Evolutionary conservation across 2,113 vertebrate species (phyloP), one percentile per base, ranked within the genome.

Genomic region (Neodontobutis hainanensis): DNA sequence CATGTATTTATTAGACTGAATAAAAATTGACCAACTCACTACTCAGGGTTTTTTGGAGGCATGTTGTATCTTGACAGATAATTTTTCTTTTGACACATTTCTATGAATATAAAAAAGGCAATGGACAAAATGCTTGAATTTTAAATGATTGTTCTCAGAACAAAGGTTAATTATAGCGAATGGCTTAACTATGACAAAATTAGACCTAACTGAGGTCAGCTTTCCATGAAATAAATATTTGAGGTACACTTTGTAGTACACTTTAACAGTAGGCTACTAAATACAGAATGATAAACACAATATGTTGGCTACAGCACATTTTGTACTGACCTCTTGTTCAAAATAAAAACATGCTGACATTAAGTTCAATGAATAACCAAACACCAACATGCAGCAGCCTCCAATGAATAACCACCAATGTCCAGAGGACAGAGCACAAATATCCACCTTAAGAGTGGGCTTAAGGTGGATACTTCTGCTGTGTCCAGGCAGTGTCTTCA

Each of bases 401-500:
- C 19, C 19, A 27, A 3, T 27, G 19, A 43, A 43, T 43, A 43
- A 43, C 42, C 42, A 43, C 42, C 42, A 43, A 43, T 66, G 65
- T 75, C 73, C 77, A 75, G 55, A 60, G 50, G 77, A 55, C 43
- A n/a, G 63, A 45, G 72, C 66, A 5, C 19, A 57, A 61, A 59
- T 56, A 40, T 51, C 51, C 40, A 36, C 42, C 71, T 65, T 58
- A 35, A 59, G 64, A 73, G 67, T 68, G 75, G 68, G 70, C 53
- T 89, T 75, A 92, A 60, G 78, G 86, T 0, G 87, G 93, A 65
- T 92, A 88, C 83, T 91, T 77, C 48, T 90, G 85, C 70, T 75
- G 81, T 19, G 77, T 75, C 88, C 92, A 94, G 0, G 11, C 48
- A 4, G 68, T 75, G 72, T 92, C 92, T 78, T 91, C 92, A 77